These are phyloP conservation scores for Panagrolaimus sp. DNA, from an alignment of 1,140 invertebrate genomes.

Conservation along the genomic window DNA sequence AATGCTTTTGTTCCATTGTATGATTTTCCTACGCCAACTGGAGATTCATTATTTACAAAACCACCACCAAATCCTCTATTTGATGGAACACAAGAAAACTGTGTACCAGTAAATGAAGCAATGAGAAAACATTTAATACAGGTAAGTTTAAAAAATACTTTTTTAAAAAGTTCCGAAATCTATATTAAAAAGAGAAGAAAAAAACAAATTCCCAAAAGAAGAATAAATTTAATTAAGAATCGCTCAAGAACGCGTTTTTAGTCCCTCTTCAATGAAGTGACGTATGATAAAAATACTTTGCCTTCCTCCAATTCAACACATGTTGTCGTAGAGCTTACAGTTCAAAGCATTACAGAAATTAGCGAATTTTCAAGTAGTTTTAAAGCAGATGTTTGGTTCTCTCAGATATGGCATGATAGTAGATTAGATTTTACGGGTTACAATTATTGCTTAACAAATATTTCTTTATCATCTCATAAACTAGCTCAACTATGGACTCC, in stretches of 20 bases:
- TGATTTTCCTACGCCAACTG: conserved; percentile 12
- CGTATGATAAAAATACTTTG: conserved; percentile 55
- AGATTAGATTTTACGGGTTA: conserved; percentile 46
- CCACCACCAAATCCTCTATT: conserved; percentile 15
- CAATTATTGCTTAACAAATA: conserved; percentile 53
- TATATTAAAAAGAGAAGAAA: not conserved
- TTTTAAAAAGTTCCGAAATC: not conserved
- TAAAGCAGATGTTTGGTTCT: conserved; percentile 57
- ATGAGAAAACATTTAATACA: conserved; percentile 45
- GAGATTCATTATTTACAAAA: not conserved
- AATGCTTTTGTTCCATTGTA: not conserved
- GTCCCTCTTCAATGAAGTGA: conserved; percentile 47
- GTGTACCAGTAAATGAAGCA: conserved; percentile 45
- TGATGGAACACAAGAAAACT: conserved; percentile 17
- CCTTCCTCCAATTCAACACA: conserved; percentile 51
- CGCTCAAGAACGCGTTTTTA: conserved; percentile 24
- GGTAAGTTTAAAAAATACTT: conserved; percentile 28
- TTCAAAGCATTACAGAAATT: conserved; percentile 56
- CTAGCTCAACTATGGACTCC: conserved; percentile 51
- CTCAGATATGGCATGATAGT: conserved; percentile 52
- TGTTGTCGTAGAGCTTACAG: conserved; percentile 55
- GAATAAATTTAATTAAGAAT: not conserved
- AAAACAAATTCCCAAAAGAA: conserved; percentile 10
- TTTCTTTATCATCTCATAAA: conserved; percentile 51
- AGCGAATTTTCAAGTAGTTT: conserved; percentile 53